Conservation (phyloP, 2,888 invertebrate genomes). For the Hydroisotoma schaefferi region DNA sequence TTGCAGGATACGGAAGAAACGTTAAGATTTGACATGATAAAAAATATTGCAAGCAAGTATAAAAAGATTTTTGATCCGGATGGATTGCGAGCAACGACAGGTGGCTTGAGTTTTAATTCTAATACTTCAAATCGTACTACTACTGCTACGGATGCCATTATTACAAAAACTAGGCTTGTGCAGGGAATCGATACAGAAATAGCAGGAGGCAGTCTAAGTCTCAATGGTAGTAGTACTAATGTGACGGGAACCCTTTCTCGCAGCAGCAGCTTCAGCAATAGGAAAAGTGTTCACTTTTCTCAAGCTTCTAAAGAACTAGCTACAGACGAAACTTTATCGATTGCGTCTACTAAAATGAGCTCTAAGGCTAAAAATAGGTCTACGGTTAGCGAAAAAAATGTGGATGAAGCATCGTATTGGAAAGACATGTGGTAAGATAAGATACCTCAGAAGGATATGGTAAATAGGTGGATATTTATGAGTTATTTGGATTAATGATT, state of each 20-base stretch:
- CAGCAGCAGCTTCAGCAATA: too few species aligned
- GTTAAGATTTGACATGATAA: conserved; percentile 12
- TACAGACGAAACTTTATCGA: not conserved
- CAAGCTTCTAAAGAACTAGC: not conserved
- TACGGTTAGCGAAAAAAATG: conserved; percentile 14
- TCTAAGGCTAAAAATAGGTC: not conserved
- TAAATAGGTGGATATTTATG: too few species aligned
- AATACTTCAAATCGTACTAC: too few species aligned
- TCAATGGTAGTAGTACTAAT: too few species aligned
- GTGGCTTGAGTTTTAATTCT: too few species aligned
- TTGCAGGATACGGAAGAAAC: conserved; percentile 34
- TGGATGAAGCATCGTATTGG: conserved; percentile 38
- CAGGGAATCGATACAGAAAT: too few species aligned
- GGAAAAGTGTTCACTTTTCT: conserved; percentile 28
- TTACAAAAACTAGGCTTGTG: too few species aligned
- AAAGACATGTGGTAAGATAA: conserved; percentile 44
- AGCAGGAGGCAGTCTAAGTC: too few species aligned
- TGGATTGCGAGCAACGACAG: not conserved
- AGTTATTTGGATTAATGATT: too few species aligned
- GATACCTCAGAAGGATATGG: not conserved
- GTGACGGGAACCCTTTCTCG: too few species aligned
- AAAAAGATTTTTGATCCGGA: not conserved
- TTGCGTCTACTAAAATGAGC: not conserved
- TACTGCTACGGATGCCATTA: too few species aligned
- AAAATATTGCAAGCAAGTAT: conserved; percentile 1